These are phyloP conservation scores for Geothlypis trichas DNA, from an alignment of 2,113 vertebrate genomes.

Conservation along the genomic window DNA sequence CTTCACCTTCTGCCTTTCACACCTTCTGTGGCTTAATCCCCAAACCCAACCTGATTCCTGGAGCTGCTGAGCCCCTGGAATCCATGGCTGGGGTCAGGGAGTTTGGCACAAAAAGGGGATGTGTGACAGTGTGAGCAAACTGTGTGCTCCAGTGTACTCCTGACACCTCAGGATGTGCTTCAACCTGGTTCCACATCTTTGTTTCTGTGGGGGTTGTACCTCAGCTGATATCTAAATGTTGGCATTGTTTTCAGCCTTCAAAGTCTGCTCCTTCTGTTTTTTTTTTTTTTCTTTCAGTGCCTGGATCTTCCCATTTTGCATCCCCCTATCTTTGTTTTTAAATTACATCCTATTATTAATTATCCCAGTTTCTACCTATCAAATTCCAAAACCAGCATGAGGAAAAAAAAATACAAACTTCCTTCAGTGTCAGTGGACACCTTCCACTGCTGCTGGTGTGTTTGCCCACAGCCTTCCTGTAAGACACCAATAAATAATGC, in stretches of 20 bases:
- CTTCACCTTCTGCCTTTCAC: not conserved
- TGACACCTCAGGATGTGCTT: not conserved
- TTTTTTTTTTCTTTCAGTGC: not conserved
- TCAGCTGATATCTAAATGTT: not conserved
- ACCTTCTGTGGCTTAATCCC: not conserved
- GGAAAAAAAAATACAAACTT: not conserved
- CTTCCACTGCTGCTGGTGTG: not conserved
- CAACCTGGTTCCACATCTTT: not conserved
- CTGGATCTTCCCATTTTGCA: not conserved
- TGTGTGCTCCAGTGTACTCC: not conserved
- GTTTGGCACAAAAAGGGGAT: not conserved
- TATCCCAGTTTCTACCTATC: not conserved
- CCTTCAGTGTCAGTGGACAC: not conserved
- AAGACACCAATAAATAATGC: conserved; percentile 38
- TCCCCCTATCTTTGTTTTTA: not conserved
- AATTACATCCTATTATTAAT: not conserved
- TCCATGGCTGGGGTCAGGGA: accelerated
- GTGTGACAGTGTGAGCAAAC: accelerated
- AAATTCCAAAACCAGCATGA: not conserved
- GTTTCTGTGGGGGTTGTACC: accelerated
- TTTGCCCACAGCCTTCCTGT: conserved; percentile 13
- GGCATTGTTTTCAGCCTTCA: not conserved
- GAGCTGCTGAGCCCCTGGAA: not conserved
- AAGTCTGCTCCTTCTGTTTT: not conserved
- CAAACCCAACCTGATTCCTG: not conserved